Conservation (phyloP, 1,140 invertebrate species). For the Ctenoplectra terminalis region DNA sequence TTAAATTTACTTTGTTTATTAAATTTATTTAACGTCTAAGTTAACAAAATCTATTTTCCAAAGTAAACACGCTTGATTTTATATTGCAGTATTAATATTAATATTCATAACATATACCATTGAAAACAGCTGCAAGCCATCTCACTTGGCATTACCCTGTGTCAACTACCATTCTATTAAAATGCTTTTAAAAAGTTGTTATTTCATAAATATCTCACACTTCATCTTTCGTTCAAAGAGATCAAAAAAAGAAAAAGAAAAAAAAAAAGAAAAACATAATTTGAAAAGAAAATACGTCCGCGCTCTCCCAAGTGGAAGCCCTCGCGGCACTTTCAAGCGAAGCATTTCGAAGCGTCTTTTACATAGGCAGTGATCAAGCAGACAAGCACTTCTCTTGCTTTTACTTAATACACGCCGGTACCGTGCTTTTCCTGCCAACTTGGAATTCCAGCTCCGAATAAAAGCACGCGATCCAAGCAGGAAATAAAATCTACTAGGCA, state of each 20-base stretch:
- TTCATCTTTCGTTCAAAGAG: not conserved
- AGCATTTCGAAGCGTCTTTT: conserved; percentile 7
- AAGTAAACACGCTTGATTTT: too few relatives aligned
- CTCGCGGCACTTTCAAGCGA: not conserved
- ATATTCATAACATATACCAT: too few relatives aligned
- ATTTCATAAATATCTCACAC: not conserved
- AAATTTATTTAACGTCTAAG: too few relatives aligned
- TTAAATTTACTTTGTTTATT: too few relatives aligned
- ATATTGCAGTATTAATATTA: too few relatives aligned
- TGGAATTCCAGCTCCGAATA: conserved; percentile 46
- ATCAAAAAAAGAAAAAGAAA: not conserved
- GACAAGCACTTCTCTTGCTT: conserved; percentile 21
- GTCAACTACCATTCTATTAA: not conserved
- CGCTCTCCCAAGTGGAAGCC: not conserved
- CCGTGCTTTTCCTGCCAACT: conserved; percentile 14
- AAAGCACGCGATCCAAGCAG: conserved; percentile 29
- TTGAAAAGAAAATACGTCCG: not conserved
- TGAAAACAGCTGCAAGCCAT: too few relatives aligned
- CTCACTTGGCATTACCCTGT: not conserved
- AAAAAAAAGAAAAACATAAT: too few relatives aligned
- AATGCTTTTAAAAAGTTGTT: not conserved
- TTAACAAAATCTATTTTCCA: too few relatives aligned
- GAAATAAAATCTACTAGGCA: conserved; percentile 35
- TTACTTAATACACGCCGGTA: conserved; percentile 23
- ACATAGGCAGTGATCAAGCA: conserved; percentile 17